A percentile compares a stretch with the other conserved stretches of the same genome.
Conservation (phyloP, 2,113 vertebrate genomes). For the Oryzias curvinotus region DNA sequence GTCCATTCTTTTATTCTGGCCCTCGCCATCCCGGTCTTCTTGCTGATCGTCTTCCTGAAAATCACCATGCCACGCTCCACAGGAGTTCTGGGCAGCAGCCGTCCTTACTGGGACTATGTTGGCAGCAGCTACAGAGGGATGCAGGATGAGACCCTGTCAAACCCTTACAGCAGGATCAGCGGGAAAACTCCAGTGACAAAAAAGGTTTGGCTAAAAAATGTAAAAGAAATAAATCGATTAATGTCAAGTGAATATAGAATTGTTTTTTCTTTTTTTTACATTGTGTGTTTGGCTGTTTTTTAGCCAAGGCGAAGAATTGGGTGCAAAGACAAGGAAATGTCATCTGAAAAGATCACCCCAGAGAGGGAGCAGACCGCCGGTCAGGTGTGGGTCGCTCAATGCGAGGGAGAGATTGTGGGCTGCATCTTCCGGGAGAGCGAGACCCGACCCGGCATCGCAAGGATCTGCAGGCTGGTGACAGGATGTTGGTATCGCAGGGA, state of each 20-base stretch:
- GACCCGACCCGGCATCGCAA: constrained; percentile 45
- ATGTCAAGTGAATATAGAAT: no score
- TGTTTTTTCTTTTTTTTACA: background rate
- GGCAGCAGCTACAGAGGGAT: constrained; percentile 73
- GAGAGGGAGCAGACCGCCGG: constrained; percentile 73
- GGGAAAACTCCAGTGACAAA: constrained; percentile 53
- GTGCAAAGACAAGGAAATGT: constrained; percentile 50
- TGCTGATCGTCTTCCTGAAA: constrained; percentile 82
- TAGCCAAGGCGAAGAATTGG: constrained; percentile 48
- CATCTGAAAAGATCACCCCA: constrained; percentile 61
- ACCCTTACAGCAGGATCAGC: constrained; percentile 61
- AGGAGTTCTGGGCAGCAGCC: constrained; percentile 76
- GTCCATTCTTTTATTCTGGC: constrained; percentile 86
- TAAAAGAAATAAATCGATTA: no score
- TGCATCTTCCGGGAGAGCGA: constrained; percentile 76
- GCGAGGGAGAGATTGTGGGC: constrained; percentile 81
- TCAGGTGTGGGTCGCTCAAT: constrained; percentile 84
- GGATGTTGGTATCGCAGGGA: constrained; percentile 81
- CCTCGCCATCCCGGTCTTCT: constrained; percentile 82
- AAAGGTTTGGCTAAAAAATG: constrained; percentile 39
- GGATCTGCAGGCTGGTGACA: constrained; percentile 82
- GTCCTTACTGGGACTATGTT: constrained; percentile 80
- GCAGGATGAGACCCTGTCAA: constrained; percentile 63
- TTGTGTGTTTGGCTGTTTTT: background rate
- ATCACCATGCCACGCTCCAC: constrained; percentile 81